These are phyloP conservation scores for Campoplex capitator DNA, from an alignment of 2,888 invertebrate genomes.

Conservation along the genomic window DNA sequence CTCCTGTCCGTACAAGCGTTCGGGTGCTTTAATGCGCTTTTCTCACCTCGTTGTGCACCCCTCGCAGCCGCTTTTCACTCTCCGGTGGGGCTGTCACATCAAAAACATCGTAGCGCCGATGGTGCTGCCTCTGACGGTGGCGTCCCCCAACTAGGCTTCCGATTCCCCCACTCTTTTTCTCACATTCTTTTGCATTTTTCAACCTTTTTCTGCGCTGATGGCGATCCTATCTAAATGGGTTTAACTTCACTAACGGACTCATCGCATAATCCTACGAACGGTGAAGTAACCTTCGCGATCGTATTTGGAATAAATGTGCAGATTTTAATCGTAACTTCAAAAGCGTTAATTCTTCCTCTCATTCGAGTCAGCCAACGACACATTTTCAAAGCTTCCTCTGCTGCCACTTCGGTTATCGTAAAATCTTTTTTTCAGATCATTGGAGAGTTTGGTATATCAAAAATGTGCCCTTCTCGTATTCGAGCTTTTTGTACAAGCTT, in stretches of 20 bases:
- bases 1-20: conserved; percentile 21
- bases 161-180: conserved; percentile 18
- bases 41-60: not conserved
- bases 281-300: conserved; percentile 31
- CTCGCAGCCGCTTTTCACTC: conserved; percentile 6
- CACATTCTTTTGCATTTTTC: conserved; percentile 5
- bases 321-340: not conserved
- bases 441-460: not conserved
- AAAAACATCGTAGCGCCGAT: conserved; percentile 79
- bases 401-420: not conserved
- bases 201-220: not conserved
- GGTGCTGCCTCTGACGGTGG: conserved; percentile 53
- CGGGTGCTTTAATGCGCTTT: conserved; percentile 40
- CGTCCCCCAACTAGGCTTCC: conserved; percentile 26
- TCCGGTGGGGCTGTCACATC: conserved; percentile 72
- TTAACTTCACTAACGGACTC: conserved; percentile 27
- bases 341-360: not conserved
- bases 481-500: not conserved
- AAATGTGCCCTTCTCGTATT: not conserved
- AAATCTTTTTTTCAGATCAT: no score
- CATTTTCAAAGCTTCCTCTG: not conserved
- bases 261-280: conserved; percentile 31
- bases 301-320: not conserved
- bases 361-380: not conserved
- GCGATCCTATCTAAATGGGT: not conserved